Conservation (phyloP, 2,888 invertebrate genomes). For the Rhorus exstirpatorius region DNA sequence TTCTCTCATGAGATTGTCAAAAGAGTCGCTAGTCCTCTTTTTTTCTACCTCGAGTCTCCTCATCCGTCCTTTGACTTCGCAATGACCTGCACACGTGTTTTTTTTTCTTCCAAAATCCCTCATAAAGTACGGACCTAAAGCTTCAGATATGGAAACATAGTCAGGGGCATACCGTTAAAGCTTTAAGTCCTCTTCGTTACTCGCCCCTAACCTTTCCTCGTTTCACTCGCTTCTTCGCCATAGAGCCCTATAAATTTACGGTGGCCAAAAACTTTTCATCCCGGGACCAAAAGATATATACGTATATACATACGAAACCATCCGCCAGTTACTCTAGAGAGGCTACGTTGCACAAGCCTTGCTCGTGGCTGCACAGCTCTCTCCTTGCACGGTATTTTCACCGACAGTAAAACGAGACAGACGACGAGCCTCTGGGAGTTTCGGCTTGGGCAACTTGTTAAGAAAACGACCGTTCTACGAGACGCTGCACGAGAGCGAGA, state of each 20-base stretch:
- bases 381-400: slow-evolving; percentile 29
- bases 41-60: background rate
- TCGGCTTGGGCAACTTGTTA: slow-evolving; percentile 65
- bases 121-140: slow-evolving; percentile 35
- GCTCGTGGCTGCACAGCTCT: slow-evolving; percentile 17
- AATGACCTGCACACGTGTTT: background rate
- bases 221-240: slow-evolving; percentile 30
- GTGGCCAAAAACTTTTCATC: slow-evolving; percentile 67
- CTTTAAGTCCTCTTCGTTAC: slow-evolving; percentile 53
- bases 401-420: slow-evolving; percentile 39
- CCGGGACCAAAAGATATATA: slow-evolving; percentile 8
- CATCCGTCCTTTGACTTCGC: slow-evolving; percentile 21
- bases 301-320: background rate
- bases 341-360: slow-evolving; percentile 10
- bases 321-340: background rate
- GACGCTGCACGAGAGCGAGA: slow-evolving; percentile 2
- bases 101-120: slow-evolving; percentile 12
- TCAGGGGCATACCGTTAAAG: slow-evolving; percentile 38
- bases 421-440: slow-evolving; percentile 51
- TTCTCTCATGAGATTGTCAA: slow-evolving; percentile 31
- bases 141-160: slow-evolving; percentile 1
- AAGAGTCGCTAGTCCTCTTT: slow-evolving; percentile 9
- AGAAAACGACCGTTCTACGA: slow-evolving; percentile 55
- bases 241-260: slow-evolving; percentile 63
- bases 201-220: slow-evolving; percentile 25